Evolutionary conservation across 2,888 invertebrate genomes (phyloP).

Genomic region (Neoascia interrupta): DNA sequence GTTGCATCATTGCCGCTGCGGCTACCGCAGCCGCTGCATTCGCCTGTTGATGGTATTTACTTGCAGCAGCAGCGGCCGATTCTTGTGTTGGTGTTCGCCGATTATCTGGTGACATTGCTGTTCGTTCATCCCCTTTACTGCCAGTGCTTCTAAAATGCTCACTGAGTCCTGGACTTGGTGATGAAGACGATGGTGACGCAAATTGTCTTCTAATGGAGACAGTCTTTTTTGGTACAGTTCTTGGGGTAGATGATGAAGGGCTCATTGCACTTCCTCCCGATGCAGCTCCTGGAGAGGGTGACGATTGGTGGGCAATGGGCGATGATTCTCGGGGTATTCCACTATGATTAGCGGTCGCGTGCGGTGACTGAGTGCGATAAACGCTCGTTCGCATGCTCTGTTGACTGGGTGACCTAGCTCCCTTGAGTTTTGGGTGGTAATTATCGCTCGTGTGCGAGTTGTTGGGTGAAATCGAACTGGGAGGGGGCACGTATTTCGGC

Average conservation of each 20-base stretch:
- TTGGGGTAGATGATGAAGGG: constrained; percentile 73
- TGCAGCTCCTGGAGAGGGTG: constrained; percentile 47
- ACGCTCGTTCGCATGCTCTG: constrained; percentile 53
- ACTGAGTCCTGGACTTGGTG: constrained; percentile 58
- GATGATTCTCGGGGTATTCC: constrained; percentile 53
- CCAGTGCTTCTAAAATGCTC: constrained; percentile 69
- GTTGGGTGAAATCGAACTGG: constrained; percentile 55
- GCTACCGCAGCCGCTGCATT: constrained; percentile 58
- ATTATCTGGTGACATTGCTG: constrained; percentile 68
- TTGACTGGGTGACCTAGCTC: constrained; percentile 62
- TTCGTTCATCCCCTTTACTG: constrained; percentile 46
- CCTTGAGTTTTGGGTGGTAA: constrained; percentile 55
- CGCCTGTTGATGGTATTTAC: constrained; percentile 60
- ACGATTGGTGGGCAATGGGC: constrained; percentile 45
- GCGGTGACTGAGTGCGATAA: constrained; percentile 61
- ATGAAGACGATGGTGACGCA: constrained; percentile 76
- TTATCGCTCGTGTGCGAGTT: constrained; percentile 35
- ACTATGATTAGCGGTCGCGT: constrained; percentile 47
- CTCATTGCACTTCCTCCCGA: constrained; percentile 51
- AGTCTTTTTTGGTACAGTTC: constrained; percentile 80
- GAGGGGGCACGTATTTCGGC: constrained; percentile 74
- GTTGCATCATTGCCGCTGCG: constrained; percentile 72
- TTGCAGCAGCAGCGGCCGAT: constrained; percentile 70
- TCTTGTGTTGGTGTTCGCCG: constrained; percentile 73
- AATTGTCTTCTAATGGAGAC: constrained; percentile 80